These are phyloP conservation scores for Leptinotarsa rubiginosa DNA, from an alignment of 2,888 invertebrate genomes.

Conservation along the genomic window DNA sequence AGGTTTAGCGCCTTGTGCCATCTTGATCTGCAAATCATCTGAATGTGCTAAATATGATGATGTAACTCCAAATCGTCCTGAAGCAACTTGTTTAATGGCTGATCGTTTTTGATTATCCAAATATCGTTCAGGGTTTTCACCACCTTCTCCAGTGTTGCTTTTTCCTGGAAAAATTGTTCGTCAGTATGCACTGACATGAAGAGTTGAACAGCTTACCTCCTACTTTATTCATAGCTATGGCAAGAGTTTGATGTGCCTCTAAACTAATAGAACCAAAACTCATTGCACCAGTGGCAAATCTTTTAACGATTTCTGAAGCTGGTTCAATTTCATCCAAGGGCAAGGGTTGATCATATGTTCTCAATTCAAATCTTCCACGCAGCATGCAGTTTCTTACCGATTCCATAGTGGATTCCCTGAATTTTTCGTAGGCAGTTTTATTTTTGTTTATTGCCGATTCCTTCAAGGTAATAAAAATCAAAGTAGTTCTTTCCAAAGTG, in stretches of 20 bases:
- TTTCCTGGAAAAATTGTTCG: slow-evolving; percentile 84
- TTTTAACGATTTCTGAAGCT: slow-evolving; percentile 93
- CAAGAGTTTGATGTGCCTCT: slow-evolving; percentile 95
- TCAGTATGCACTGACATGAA: background rate
- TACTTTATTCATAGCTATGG: slow-evolving; percentile 94
- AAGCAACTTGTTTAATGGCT: slow-evolving; percentile 98
- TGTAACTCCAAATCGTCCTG: slow-evolving; percentile 98
- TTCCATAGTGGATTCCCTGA: slow-evolving; percentile 87
- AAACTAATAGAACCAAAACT: slow-evolving; percentile 84
- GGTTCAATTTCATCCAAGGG: slow-evolving; percentile 91
- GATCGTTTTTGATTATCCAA: slow-evolving; percentile 83
- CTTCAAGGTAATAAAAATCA: slow-evolving; percentile 64
- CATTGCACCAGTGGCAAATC: slow-evolving; percentile 85
- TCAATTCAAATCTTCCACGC: slow-evolving; percentile 92
- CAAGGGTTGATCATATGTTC: slow-evolving; percentile 81
- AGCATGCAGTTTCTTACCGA: slow-evolving; percentile 88
- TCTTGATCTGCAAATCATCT: slow-evolving; percentile 98
- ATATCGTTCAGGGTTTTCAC: slow-evolving; percentile 79
- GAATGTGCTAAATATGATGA: slow-evolving; percentile 97
- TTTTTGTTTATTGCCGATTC: slow-evolving; percentile 90
- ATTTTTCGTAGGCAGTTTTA: slow-evolving; percentile 85
- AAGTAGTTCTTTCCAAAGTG: too few species aligned
- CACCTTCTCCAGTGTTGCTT: slow-evolving; percentile 99
- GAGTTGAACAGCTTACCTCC: slow-evolving; percentile 35
- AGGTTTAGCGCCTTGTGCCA: slow-evolving; percentile 99